Evolutionary conservation across 2,797 vertebrate genomes (phyloP).

Genomic region (Girardinus metallicus): DNA sequence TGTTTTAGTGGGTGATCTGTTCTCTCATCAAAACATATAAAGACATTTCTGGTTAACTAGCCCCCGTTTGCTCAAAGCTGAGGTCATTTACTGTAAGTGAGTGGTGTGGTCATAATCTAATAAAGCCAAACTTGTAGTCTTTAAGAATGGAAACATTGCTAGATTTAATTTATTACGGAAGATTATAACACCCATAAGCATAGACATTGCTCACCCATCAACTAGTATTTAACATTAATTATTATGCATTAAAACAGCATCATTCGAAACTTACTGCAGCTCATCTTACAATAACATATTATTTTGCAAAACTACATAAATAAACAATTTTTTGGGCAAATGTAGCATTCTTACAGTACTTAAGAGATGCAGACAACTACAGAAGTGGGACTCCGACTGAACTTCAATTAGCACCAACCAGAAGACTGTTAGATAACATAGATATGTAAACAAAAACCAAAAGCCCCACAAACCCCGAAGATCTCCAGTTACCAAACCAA

Average conservation of each 20-base stretch:
- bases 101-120: not conserved
- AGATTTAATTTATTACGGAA: not conserved
- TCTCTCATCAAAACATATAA: conserved; percentile 53
- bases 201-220: not conserved
- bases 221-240: not conserved
- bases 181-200: not conserved
- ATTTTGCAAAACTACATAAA: conserved; percentile 22
- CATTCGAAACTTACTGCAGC: not conserved
- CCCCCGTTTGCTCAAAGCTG: conserved; percentile 4
- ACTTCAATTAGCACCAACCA: conserved; percentile 75
- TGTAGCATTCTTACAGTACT: conserved; percentile 7
- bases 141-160: not conserved
- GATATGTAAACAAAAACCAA: conserved; percentile 68
- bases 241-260: not conserved
- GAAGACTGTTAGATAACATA: conserved; percentile 58
- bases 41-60: conserved; percentile 19
- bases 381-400: conserved; percentile 25
- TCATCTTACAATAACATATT: not conserved
- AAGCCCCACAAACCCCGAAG: conserved; percentile 48
- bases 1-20: conserved; percentile 43
- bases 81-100: conserved; percentile 9
- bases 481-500: conserved; percentile 36
- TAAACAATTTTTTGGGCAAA: conserved; percentile 64
- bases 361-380: conserved; percentile 59
- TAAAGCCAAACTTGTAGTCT: not conserved